Evolutionary conservation across 2,888 invertebrate genomes (phyloP).

Genomic region (Suillia variegata): DNA sequence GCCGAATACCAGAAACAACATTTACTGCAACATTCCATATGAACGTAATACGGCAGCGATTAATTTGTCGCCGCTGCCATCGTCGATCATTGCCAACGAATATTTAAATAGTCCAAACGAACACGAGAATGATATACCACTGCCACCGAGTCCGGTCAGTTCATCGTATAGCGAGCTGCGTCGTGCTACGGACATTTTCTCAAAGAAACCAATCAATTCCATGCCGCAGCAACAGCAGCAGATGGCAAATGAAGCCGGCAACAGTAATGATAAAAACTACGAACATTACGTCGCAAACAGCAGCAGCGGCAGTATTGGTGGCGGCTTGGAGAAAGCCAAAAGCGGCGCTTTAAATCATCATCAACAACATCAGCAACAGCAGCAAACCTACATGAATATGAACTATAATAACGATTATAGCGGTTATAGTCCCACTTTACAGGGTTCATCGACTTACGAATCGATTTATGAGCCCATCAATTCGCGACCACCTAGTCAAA

Average conservation of each 20-base stretch:
- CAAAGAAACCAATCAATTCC: constrained; percentile 42
- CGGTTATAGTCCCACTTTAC: constrained; percentile 60
- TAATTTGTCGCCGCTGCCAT: constrained; percentile 35
- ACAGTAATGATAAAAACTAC: not conserved
- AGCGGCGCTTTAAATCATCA: too few relatives aligned
- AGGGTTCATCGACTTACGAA: constrained; percentile 78
- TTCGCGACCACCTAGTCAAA: constrained; percentile 75
- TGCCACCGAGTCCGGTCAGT: constrained; percentile 88
- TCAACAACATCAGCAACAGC: too few relatives aligned
- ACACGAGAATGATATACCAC: constrained; percentile 72
- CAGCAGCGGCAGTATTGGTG: not conserved
- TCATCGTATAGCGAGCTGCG: constrained; percentile 88
- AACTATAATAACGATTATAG: constrained; percentile 32
- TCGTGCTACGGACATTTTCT: constrained; percentile 74
- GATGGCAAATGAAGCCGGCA: not conserved
- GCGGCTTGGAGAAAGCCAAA: not conserved
- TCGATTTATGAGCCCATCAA: constrained; percentile 92
- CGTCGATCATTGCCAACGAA: not conserved
- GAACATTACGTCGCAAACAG: constrained; percentile 21
- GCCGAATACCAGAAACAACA: not conserved
- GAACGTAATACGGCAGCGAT: too few relatives aligned
- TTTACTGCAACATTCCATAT: constrained; percentile 25
- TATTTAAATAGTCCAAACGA: constrained; percentile 7
- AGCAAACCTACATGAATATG: constrained; percentile 40
- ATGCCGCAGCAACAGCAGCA: constrained; percentile 3